These are phyloP conservation scores for Venturia canescens DNA, from an alignment of 1,140 invertebrate genomes.

Conservation along the genomic window DNA sequence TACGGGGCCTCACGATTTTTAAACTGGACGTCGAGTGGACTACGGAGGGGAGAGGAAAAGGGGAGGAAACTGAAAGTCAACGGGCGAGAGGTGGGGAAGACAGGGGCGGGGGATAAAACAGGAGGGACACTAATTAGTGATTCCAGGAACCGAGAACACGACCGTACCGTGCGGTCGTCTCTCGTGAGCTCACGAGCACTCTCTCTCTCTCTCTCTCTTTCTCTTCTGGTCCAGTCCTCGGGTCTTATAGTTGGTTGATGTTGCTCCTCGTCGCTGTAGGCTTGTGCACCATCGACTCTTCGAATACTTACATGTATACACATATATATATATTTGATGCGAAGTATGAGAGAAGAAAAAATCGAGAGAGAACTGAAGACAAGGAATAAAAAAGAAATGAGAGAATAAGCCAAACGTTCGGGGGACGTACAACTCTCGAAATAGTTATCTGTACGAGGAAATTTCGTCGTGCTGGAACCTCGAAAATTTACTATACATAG, in stretches of 20 bases:
- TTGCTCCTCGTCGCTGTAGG: conserved; percentile 16
- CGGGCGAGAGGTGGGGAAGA: conserved; percentile 48
- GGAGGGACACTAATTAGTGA: conserved; percentile 72
- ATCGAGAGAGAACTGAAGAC: background rate
- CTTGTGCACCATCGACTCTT: conserved; percentile 16
- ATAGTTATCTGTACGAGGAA: conserved; percentile 35
- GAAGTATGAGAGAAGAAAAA: background rate
- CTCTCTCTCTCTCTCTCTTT: conserved; percentile 22
- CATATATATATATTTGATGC: background rate
- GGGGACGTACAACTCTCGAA: background rate
- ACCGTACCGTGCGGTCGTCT: conserved; percentile 60
- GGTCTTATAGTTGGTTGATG: background rate
- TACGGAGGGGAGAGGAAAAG: background rate
- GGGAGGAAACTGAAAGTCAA: conserved; percentile 12
- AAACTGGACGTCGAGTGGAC: conserved; percentile 52
- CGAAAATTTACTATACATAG: conserved; percentile 12
- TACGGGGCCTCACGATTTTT: conserved; percentile 64
- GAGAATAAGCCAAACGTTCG: background rate
- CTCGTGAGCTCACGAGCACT: conserved; percentile 44
- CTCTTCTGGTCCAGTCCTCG: conserved; percentile 15
- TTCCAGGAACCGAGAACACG: conserved; percentile 71
- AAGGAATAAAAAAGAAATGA: background rate
- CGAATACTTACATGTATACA: background rate
- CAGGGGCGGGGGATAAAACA: conserved; percentile 69
- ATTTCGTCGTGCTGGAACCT: conserved; percentile 18